These are phyloP conservation scores for Drosophila differens DNA, from an alignment of 2,888 invertebrate species.

Conservation along the genomic window DNA sequence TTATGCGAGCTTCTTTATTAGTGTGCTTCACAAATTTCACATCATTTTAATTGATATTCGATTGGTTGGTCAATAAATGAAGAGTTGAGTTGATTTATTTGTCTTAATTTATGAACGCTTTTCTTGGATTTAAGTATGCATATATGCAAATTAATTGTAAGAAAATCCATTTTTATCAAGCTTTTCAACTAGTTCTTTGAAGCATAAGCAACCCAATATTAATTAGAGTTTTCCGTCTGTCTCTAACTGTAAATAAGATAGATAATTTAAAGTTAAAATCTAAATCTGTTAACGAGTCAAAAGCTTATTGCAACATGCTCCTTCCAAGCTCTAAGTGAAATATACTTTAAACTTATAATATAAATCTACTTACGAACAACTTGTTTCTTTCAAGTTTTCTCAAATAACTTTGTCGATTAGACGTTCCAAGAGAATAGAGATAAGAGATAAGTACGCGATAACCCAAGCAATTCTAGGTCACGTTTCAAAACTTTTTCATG, in stretches of 20 bases:
- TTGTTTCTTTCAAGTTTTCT: not conserved
- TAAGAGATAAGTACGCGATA: not conserved
- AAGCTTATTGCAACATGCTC: not conserved
- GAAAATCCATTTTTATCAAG: not conserved
- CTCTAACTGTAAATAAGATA: not conserved
- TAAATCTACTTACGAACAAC: not conserved
- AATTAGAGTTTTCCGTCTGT: not conserved
- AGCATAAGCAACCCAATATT: not conserved
- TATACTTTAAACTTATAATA: not conserved
- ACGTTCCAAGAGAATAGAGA: not conserved
- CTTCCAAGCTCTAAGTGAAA: not conserved
- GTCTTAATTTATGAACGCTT: not conserved
- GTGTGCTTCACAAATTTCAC: conserved; percentile 28
- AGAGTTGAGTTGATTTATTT: not conserved
- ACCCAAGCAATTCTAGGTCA: not conserved
- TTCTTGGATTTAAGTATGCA: not conserved
- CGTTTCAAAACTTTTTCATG: not conserved
- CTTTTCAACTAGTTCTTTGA: not conserved
- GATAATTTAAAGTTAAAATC: not conserved
- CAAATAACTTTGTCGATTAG: not conserved
- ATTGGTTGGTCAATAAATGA: not conserved
- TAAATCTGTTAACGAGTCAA: not conserved
- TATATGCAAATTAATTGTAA: not conserved
- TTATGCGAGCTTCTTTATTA: conserved; percentile 11
- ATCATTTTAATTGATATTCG: conserved; percentile 57